A percentile compares a stretch with the other conserved stretches of the same genome.
phyloP scores from a whole-genome alignment of 2,113 vertebrate genomes.

The Conger conger region DNA sequence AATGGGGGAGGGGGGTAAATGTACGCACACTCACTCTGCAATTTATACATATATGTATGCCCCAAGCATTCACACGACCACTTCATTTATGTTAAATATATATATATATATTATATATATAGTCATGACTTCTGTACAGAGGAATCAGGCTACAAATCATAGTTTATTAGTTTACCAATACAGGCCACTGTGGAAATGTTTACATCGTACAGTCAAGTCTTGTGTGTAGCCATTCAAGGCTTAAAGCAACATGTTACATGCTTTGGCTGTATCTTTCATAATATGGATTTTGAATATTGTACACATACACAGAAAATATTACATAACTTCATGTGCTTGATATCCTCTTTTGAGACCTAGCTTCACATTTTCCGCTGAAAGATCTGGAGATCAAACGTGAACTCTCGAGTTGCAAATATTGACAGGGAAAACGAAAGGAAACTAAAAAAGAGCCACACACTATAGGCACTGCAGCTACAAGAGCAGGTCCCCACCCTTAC shows the following conservation, averaged over 20 bases:
- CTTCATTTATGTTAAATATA: slow-evolving; percentile 68
- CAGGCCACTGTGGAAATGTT: slow-evolving; percentile 76
- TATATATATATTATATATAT: slow-evolving; percentile 53
- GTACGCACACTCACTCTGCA: slow-evolving; percentile 71
- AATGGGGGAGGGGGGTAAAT: slow-evolving; percentile 52
- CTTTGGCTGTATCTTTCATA: slow-evolving; percentile 84
- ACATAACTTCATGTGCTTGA: slow-evolving; percentile 73
- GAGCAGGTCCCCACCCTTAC: slow-evolving; percentile 20
- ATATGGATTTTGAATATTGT: slow-evolving; percentile 77
- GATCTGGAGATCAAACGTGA: slow-evolving; percentile 11
- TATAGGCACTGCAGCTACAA: slow-evolving; percentile 39
- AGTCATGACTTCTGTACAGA: slow-evolving; percentile 75
- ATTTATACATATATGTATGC: slow-evolving; percentile 78
- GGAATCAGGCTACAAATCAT: slow-evolving; percentile 78
- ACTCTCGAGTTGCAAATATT: slow-evolving; percentile 10
- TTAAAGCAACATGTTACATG: slow-evolving; percentile 89
- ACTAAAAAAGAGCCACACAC: slow-evolving; percentile 29
- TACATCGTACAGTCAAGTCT: slow-evolving; percentile 80
- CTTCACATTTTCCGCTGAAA: slow-evolving; percentile 76
- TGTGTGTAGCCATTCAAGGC: slow-evolving; percentile 78
- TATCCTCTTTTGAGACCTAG: slow-evolving; percentile 44
- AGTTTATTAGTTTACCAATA: slow-evolving; percentile 62
- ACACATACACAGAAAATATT: slow-evolving; percentile 77
- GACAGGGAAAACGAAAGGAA: neutral
- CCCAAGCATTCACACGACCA: slow-evolving; percentile 81